Evolutionary conservation across 2,888 invertebrate genomes (phyloP).

Genomic region (Heteropelma amictum): DNA sequence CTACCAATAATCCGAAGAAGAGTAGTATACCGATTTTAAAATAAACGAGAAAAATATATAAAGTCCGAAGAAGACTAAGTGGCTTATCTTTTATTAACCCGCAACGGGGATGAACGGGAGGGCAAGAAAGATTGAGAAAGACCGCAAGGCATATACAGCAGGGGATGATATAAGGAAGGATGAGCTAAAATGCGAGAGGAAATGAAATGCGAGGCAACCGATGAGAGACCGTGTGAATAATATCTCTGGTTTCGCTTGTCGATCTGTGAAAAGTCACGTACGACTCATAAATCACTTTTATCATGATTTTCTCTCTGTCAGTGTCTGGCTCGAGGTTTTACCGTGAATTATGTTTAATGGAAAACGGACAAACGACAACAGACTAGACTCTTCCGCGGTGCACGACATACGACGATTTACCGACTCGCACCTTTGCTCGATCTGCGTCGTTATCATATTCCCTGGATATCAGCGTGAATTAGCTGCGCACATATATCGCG

Average conservation of each 20-base stretch:
- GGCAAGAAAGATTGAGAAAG: background rate
- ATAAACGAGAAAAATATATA: too few species aligned
- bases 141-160: background rate
- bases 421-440: too few species aligned
- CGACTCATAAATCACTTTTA: conserved; percentile 58
- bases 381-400: background rate
- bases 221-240: conserved; percentile 43
- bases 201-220: conserved; percentile 15
- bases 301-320: conserved; percentile 30
- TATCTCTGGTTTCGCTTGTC: conserved; percentile 48
- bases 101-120: background rate
- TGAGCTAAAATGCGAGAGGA: background rate
- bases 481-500: too few species aligned
- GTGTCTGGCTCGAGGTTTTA: conserved; percentile 6
- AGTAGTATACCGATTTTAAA: too few species aligned
- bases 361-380: conserved; percentile 38
- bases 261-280: conserved; percentile 59
- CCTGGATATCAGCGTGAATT: background rate
- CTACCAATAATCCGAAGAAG: too few species aligned
- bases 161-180: background rate
- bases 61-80: too few species aligned
- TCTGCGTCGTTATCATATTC: too few species aligned
- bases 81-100: too few species aligned
- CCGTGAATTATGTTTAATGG: conserved; percentile 51
- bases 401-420: too few species aligned